Percentiles rank a stretch among this genome's conserved stretches.
These are phyloP conservation scores for Mesoligia furuncula DNA, from an alignment of 2,888 invertebrate genomes.

Conservation along the genomic window DNA sequence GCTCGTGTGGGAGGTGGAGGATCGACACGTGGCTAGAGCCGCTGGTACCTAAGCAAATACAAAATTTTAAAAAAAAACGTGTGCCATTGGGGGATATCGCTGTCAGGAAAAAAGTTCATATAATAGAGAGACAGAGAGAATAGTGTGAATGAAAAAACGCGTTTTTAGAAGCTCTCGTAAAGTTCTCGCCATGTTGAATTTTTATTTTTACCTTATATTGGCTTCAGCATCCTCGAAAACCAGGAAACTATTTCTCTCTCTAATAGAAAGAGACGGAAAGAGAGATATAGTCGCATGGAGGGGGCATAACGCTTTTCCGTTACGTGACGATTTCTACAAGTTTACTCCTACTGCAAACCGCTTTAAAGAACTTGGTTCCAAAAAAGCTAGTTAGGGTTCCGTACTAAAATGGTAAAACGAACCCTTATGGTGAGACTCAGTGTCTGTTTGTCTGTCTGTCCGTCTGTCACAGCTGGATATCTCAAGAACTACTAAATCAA, in stretches of 20 bases:
- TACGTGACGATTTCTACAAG: too few species aligned
- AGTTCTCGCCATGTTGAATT: background rate
- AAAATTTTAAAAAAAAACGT: background rate
- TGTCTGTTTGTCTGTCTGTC: too few species aligned
- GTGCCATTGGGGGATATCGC: background rate
- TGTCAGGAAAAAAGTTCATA: background rate
- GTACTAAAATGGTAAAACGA: too few species aligned
- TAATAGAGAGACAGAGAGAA: too few species aligned
- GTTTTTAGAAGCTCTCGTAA: background rate
- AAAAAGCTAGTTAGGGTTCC: background rate
- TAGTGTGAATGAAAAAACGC: background rate
- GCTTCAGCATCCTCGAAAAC: background rate
- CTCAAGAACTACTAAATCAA: too few species aligned
- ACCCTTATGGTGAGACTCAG: too few species aligned
- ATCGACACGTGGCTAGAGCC: conserved; percentile 67
- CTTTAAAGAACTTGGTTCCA: background rate
- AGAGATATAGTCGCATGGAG: too few species aligned
- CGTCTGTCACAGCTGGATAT: too few species aligned
- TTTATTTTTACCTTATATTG: background rate
- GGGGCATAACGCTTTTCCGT: too few species aligned
- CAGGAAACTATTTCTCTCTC: background rate
- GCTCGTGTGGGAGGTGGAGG: conserved; percentile 86
- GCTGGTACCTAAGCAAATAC: conserved; percentile 69
- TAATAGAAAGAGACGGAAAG: too few species aligned
- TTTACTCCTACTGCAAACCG: background rate